Percentiles rank a stretch among this genome's conserved stretches.
Conservation (phyloP, 2,113 vertebrate genomes). For the Camelus dromedarius region DNA sequence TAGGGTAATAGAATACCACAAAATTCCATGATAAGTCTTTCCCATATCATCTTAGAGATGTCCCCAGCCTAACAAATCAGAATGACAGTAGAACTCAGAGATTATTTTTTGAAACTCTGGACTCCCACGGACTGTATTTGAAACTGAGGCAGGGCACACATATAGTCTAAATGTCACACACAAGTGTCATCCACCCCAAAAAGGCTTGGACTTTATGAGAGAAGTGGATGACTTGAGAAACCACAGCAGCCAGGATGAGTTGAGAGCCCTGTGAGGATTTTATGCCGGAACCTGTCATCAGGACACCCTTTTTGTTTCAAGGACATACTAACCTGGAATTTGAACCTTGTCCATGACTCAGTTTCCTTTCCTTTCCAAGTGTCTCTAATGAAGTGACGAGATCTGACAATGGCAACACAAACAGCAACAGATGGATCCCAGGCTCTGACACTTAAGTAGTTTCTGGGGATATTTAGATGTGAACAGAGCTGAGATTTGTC, state of each 20-base stretch:
- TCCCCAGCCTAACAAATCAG: not conserved
- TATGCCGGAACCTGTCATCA: not conserved
- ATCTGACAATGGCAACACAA: not conserved
- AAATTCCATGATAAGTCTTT: not conserved
- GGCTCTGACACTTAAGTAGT: not conserved
- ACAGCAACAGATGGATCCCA: not conserved
- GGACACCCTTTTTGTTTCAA: not conserved
- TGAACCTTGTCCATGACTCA: not conserved
- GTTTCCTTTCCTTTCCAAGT: constrained; percentile 3
- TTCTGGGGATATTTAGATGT: not conserved
- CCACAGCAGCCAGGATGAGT: not conserved
- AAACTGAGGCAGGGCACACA: not conserved
- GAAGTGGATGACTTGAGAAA: constrained; percentile 43
- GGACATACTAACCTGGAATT: not conserved
- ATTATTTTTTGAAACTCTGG: not conserved
- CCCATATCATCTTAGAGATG: not conserved
- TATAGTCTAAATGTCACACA: not conserved
- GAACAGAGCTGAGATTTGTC: not conserved
- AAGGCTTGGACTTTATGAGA: not conserved
- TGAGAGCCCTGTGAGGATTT: not conserved
- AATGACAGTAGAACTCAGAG: not conserved
- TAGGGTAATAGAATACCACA: not conserved
- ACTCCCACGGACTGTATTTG: not conserved
- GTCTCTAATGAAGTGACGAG: not conserved
- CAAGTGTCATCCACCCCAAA: not conserved